Percentiles rank a stretch among this genome's conserved stretches.
phyloP scores from a whole-genome alignment of 2,888 invertebrate species.

The Sycophila texana region DNA sequence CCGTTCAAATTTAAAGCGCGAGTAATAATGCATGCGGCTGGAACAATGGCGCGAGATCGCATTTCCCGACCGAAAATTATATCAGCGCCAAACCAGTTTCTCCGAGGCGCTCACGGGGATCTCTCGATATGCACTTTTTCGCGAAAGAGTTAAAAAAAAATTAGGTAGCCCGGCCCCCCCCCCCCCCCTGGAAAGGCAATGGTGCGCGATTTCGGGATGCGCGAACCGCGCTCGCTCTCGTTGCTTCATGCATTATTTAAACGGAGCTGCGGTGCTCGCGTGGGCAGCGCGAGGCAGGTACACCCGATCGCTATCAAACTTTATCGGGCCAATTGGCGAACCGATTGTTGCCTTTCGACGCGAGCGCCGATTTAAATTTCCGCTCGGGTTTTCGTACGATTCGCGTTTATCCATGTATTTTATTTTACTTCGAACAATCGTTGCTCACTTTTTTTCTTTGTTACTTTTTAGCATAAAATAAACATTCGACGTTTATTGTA shows the following conservation, averaged over 20 bases:
- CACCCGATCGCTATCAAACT: conserved; percentile 32
- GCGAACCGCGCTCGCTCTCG: neutral
- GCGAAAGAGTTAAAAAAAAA: conserved; percentile 2
- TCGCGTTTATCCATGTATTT: neutral
- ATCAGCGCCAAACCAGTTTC: conserved; percentile 35
- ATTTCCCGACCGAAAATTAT: neutral
- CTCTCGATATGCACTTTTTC: neutral
- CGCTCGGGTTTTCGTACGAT: neutral
- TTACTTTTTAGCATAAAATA: too few relatives aligned
- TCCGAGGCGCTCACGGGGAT: neutral
- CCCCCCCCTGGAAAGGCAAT: too few relatives aligned
- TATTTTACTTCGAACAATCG: neutral
- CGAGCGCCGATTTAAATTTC: conserved; percentile 27
- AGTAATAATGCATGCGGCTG: too few relatives aligned
- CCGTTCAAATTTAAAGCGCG: too few relatives aligned
- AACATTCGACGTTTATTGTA: too few relatives aligned
- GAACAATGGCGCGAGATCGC: neutral
- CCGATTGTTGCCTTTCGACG: neutral
- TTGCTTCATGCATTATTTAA: neutral
- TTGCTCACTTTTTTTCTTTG: too few relatives aligned
- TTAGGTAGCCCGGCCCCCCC: too few relatives aligned
- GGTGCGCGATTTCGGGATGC: neutral
- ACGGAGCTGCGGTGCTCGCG: neutral
- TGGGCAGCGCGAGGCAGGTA: conserved; percentile 5
- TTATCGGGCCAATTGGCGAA: conserved; percentile 19